A percentile compares a stretch with the other conserved stretches of the same genome.
These are phyloP conservation scores for Metalampra italica DNA, from an alignment of 2,888 invertebrate genomes.

Conservation along the genomic window DNA sequence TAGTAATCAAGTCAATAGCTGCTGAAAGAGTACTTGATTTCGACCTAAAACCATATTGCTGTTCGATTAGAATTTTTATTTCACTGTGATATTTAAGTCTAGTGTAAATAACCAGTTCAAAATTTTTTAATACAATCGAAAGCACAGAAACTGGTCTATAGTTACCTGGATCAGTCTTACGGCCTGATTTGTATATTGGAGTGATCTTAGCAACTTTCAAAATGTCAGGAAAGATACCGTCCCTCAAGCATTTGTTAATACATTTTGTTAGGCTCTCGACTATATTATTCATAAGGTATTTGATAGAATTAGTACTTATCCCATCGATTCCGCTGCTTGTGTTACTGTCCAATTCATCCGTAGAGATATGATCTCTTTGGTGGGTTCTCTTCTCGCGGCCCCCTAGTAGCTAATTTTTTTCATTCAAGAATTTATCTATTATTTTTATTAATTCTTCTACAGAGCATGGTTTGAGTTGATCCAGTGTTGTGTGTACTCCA, in stretches of 20 bases:
- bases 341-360: background rate
- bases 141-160: constrained; percentile 1
- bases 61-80: background rate
- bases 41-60: constrained; percentile 8
- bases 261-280: background rate
- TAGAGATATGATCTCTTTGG: no score
- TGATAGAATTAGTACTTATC: background rate
- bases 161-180: background rate
- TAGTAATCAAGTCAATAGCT: constrained; percentile 5
- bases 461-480: background rate
- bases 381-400: no score
- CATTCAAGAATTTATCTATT: no score
- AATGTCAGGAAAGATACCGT: background rate
- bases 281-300: background rate
- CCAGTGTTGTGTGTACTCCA: background rate
- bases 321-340: background rate
- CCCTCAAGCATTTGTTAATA: background rate
- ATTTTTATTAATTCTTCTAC: background rate
- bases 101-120: background rate
- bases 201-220: background rate
- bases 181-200: background rate
- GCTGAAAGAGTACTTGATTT: constrained; percentile 8
- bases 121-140: constrained; percentile 6
- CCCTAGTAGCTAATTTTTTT: no score
- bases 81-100: background rate